phyloP scores from a whole-genome alignment of 2,888 invertebrate genomes.

The Mermis nigrescens region DNA sequence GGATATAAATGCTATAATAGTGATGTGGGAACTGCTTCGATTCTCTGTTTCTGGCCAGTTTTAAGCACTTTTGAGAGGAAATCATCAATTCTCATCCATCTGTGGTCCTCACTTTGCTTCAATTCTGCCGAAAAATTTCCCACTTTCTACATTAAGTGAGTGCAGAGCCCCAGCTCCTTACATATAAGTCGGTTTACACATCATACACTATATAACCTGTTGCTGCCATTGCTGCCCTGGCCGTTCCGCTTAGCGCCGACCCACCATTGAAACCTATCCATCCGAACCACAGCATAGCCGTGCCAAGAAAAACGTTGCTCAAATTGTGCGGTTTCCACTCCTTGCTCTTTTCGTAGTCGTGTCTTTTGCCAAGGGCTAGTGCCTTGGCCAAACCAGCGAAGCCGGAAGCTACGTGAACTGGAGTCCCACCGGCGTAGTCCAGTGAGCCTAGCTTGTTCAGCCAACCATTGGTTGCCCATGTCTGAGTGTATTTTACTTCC shows the following conservation, averaged over 20 bases:
- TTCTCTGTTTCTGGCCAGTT: too few species aligned
- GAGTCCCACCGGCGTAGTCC: constrained; percentile 2
- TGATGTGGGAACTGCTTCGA: too few species aligned
- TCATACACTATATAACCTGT: too few species aligned
- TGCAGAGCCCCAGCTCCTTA: too few species aligned
- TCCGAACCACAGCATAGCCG: constrained; percentile 10
- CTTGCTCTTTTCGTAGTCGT: not conserved
- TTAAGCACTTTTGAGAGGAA: too few species aligned
- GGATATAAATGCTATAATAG: too few species aligned
- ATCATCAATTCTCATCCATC: too few species aligned
- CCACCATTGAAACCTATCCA: constrained; percentile 12
- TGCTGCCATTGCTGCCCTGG: not conserved
- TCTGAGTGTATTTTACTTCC: not conserved
- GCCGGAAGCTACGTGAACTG: constrained; percentile 11
- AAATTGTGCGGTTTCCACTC: constrained; percentile 3
- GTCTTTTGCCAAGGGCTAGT: constrained; percentile 6
- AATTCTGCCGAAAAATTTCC: too few species aligned
- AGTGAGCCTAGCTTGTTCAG: constrained; percentile 7
- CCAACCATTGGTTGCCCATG: constrained; percentile 9
- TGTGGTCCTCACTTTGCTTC: too few species aligned
- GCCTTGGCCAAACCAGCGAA: constrained; percentile 10
- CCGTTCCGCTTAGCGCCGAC: constrained; percentile 7
- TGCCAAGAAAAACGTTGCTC: constrained; percentile 8
- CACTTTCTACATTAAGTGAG: too few species aligned
- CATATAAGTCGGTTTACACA: too few species aligned